Conservation (phyloP, 2,888 invertebrate genomes). For the Macropis europaea region DNA sequence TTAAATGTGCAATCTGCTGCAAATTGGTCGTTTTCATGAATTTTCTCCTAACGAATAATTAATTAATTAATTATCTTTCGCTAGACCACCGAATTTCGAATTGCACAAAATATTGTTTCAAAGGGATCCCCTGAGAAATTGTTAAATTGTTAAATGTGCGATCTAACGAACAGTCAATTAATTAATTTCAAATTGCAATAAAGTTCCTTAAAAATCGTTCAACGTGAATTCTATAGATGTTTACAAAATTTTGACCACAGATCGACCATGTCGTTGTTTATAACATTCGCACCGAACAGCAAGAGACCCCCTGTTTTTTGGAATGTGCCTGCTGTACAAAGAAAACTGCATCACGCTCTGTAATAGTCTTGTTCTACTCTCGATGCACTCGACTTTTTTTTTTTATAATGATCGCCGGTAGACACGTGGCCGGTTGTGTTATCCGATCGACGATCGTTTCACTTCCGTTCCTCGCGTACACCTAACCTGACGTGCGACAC, state of each 20-base stretch:
- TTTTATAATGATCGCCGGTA: neutral
- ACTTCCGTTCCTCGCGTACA: constrained; percentile 31
- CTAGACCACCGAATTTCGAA: neutral
- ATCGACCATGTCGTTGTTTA: constrained; percentile 32
- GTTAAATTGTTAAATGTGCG: no score
- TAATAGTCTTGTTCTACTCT: constrained; percentile 52
- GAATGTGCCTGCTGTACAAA: constrained; percentile 69
- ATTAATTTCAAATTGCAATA: no score
- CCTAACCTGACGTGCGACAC: constrained; percentile 55
- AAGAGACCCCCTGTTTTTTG: constrained; percentile 43
- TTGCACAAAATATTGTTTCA: no score
- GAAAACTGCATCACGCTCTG: constrained; percentile 63
- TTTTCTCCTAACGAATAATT: constrained; percentile 35
- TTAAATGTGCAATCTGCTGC: no score
- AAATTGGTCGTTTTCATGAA: neutral
- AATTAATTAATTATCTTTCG: constrained; percentile 55
- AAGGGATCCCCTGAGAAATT: no score
- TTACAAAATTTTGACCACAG: constrained; percentile 21
- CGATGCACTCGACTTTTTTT: constrained; percentile 4
- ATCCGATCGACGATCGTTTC: constrained; percentile 17
- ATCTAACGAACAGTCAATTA: no score
- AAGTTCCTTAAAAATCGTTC: no score
- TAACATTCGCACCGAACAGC: neutral
- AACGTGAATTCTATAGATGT: no score
- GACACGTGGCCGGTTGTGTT: neutral